Conservation (phyloP, 2,113 vertebrate species). For the Meriones unguiculatus region DNA sequence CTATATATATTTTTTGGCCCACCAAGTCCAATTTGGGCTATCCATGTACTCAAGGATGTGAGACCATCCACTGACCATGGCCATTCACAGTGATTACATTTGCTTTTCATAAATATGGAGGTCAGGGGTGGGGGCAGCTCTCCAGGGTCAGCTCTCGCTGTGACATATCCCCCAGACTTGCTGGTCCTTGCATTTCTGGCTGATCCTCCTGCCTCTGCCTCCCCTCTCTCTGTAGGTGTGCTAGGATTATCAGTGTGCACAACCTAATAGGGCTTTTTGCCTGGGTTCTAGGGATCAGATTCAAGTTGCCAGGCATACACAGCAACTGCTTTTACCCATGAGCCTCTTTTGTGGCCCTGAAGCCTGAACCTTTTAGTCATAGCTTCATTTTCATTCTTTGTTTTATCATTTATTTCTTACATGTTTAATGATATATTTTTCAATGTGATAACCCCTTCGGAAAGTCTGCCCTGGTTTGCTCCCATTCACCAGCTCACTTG, state of each 20-base stretch:
- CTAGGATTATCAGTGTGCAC: no score
- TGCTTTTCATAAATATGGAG: background rate
- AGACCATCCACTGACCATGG: background rate
- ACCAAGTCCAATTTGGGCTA: background rate
- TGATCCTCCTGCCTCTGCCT: background rate
- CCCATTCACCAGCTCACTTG: background rate
- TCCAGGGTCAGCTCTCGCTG: background rate
- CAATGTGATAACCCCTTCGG: background rate
- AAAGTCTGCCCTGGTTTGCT: background rate
- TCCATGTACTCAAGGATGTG: background rate
- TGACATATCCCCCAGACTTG: background rate
- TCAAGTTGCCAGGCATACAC: background rate
- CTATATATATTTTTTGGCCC: background rate
- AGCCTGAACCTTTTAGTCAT: background rate
- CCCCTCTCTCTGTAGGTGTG: no score
- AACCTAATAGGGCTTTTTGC: background rate
- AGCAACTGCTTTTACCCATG: background rate
- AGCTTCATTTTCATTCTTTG: background rate
- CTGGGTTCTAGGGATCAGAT: background rate
- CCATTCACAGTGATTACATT: background rate
- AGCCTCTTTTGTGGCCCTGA: background rate
- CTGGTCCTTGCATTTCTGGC: no score
- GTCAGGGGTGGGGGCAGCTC: background rate
- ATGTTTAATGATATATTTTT: background rate
- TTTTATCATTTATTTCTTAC: background rate